These are phyloP conservation scores for Ancistrus triradiatus DNA, from an alignment of 2,113 vertebrate species.

Conservation along the genomic window DNA sequence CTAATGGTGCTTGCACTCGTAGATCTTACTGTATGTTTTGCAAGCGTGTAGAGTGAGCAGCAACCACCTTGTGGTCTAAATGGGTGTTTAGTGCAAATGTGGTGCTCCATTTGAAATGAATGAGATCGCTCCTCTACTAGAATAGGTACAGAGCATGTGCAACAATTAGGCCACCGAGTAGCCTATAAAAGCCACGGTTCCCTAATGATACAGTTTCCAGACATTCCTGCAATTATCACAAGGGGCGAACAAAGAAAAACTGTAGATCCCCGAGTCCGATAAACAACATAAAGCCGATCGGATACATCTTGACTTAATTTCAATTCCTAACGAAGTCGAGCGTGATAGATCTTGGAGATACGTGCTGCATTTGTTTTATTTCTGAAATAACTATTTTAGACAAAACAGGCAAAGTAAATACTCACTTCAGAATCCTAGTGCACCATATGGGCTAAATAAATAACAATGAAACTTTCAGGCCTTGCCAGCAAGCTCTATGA, in stretches of 20 bases:
- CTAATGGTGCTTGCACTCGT: background rate
- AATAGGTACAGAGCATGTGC: too few relatives aligned
- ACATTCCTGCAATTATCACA: conserved; percentile 50
- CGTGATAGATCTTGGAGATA: conserved; percentile 16
- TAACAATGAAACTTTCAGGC: too few relatives aligned
- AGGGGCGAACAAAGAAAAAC: conserved; percentile 37
- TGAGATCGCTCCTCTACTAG: too few relatives aligned
- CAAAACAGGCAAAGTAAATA: background rate
- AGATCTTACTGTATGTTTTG: too few relatives aligned
- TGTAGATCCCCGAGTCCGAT: conserved; percentile 44
- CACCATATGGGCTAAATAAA: background rate
- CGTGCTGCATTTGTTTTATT: background rate
- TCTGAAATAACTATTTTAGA: background rate
- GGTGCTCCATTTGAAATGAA: too few relatives aligned
- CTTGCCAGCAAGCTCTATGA: background rate
- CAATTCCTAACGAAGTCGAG: conserved; percentile 29
- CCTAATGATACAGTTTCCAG: conserved; percentile 51
- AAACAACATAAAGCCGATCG: conserved; percentile 31
- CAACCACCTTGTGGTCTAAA: conserved; percentile 1
- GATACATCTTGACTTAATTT: conserved; percentile 35
- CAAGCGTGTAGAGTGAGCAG: background rate
- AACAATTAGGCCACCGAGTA: conserved; percentile 8
- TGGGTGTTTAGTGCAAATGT: conserved; percentile 21
- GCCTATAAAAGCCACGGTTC: conserved; percentile 34
- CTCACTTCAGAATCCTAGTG: background rate